These are phyloP conservation scores for Xylota segnis DNA, from an alignment of 2,888 invertebrate species.

Conservation along the genomic window DNA sequence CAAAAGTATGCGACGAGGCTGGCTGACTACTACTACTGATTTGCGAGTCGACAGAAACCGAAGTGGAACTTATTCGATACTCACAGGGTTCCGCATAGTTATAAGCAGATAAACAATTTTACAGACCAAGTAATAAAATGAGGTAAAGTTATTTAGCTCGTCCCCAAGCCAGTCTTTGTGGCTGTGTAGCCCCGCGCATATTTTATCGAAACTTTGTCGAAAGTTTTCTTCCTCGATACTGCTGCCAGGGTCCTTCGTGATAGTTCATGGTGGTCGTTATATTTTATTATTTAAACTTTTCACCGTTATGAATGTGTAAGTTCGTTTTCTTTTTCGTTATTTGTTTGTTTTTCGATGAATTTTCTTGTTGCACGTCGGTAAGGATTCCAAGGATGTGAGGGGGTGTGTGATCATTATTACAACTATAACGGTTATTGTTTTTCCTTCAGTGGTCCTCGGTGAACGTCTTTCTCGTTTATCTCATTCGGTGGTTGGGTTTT, in stretches of 20 bases:
- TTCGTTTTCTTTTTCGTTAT: constrained; percentile 1
- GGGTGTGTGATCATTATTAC: constrained; percentile 57
- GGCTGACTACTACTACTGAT: background rate
- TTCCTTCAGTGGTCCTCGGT: constrained; percentile 29
- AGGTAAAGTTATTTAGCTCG: constrained; percentile 70
- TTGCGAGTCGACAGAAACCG: background rate
- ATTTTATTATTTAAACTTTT: constrained; percentile 77
- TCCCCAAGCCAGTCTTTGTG: constrained; percentile 17
- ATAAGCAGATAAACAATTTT: constrained; percentile 74
- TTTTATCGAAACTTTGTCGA: constrained; percentile 72
- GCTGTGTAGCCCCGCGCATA: constrained; percentile 60
- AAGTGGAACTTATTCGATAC: constrained; percentile 51
- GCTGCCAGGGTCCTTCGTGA: constrained; percentile 10
- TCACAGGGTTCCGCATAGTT: constrained; percentile 55
- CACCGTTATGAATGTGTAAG: constrained; percentile 61
- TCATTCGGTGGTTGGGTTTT: constrained; percentile 60
- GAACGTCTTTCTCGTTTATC: constrained; percentile 58
- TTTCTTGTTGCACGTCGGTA: constrained; percentile 51
- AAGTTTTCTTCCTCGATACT: constrained; percentile 59
- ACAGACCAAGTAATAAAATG: constrained; percentile 70
- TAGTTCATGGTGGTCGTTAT: constrained; percentile 72
- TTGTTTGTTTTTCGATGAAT: constrained; percentile 21
- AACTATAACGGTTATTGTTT: constrained; percentile 68
- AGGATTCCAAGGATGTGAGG: constrained; percentile 8
- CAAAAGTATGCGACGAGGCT: background rate